Conservation (phyloP, 2,797 vertebrate genomes). For the Propithecus perrieri region DNA sequence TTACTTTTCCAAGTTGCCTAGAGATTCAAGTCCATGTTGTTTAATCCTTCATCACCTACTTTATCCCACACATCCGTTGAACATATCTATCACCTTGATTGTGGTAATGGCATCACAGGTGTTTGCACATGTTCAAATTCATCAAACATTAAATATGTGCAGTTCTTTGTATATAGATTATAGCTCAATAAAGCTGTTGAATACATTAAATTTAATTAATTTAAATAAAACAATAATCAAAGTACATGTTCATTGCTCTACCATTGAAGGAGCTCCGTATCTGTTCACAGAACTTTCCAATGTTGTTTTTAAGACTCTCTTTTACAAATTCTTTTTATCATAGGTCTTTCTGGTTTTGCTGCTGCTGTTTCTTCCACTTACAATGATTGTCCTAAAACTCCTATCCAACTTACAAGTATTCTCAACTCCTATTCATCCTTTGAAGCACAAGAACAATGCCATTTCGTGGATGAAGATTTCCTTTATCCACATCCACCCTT, state of each 20-base stretch:
- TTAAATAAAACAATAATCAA: not conserved
- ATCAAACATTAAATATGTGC: not conserved
- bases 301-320: not conserved
- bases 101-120: not conserved
- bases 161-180: not conserved
- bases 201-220: not conserved
- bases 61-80: too few relatives aligned
- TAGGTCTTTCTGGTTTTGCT: not conserved
- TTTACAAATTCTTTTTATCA: not conserved
- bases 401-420: not conserved
- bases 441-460: not conserved
- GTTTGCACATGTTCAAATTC: not conserved
- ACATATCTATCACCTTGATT: not conserved
- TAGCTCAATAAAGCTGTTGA: not conserved
- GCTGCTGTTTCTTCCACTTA: not conserved
- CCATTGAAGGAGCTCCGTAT: not conserved
- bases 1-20: not conserved
- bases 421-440: not conserved
- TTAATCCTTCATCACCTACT: not conserved
- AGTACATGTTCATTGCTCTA: not conserved
- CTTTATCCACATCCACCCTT: not conserved
- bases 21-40: not conserved
- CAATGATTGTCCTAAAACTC: not conserved
- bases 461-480: not conserved
- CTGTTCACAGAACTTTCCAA: not conserved